A percentile compares a stretch with the other conserved stretches of the same genome.
These are phyloP conservation scores for Pseudocheirus occidentalis DNA, from an alignment of 2,797 vertebrate genomes.

Conservation along the genomic window DNA sequence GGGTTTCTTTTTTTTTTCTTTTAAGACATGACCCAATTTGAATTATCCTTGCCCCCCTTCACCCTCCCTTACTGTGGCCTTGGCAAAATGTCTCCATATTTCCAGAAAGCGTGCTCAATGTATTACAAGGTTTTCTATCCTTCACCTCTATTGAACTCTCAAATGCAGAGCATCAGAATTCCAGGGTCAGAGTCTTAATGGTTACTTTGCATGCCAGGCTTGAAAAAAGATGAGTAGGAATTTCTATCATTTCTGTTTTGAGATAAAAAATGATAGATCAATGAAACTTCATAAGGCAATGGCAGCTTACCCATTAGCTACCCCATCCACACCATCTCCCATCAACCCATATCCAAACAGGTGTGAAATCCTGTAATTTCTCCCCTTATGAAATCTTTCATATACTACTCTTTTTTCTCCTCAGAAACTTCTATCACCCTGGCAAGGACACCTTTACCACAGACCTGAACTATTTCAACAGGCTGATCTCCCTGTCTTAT, in stretches of 20 bases:
- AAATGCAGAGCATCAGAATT: neutral
- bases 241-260: neutral
- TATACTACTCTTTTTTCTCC: neutral
- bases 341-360: neutral
- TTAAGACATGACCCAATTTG: conserved; percentile 37
- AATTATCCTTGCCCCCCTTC: conserved; percentile 46
- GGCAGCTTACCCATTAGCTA: neutral
- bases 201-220: neutral
- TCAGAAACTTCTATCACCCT: neutral
- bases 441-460: neutral
- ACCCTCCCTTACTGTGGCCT: neutral
- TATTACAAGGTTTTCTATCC: neutral
- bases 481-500: neutral
- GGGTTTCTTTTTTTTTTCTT: conserved; percentile 25
- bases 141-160: neutral
- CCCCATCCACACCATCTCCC: neutral
- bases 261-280: neutral
- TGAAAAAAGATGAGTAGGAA: neutral
- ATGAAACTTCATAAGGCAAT: neutral
- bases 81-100: conserved; percentile 35
- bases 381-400: neutral
- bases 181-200: neutral
- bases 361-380: neutral
- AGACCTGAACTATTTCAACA: neutral
- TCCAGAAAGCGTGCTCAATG: neutral